Base-by-base conservation (phyloP, 1,140 invertebrate species). In the Drosophila orena region DNA sequence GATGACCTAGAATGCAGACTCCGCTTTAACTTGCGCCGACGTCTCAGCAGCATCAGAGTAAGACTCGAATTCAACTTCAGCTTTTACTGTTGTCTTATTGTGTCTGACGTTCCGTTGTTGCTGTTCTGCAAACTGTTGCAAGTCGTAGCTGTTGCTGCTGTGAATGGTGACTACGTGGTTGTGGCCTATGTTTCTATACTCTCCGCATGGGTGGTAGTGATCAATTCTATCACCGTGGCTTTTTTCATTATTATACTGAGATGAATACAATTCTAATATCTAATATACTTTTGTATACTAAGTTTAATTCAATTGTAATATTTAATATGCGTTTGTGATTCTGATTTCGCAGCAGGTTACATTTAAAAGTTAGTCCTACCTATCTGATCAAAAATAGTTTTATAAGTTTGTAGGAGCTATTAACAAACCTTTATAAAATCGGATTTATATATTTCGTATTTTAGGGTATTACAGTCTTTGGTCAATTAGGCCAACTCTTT, bases 1-100 rank as follows among this genome's bases (percentile, higher is more conserved):
- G 73, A 68, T 89, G 84, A 89, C 84, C 84, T 89, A 89, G 85
- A 89, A 89, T 89, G 85, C 84, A 89, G 75, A 70, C 54, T 57
- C 42, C 37, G 30, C 30, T 24, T 54, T 30, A 35, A 57, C 49
- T 72, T 61, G 3, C 15, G 35, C n/a, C 40, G 43, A 27, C 11
- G 12, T 14, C 37, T 38, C 37, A 38, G 37, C 37, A 50, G 60
- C 12, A n/a, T 17, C 17, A 40, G 44, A 49, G 37, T 60, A n/a
- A 38, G 47, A 44, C 34, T 65, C 47, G 43, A 46, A 24, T 60
- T 71, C 22, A 53, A 58, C 47, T 70, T 74, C 68, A 38, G 37
- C 81, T 80, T 75, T 76, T 76, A 76, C 72, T 76, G 72, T 75
- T 75, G 52, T 75, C 52, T 75, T 75, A 52, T 75, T 75, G 72